A percentile compares a stretch with the other conserved stretches of the same genome.
These are phyloP conservation scores for Anagyrus pseudococci DNA, from an alignment of 2,888 invertebrate species.

Conservation along the genomic window DNA sequence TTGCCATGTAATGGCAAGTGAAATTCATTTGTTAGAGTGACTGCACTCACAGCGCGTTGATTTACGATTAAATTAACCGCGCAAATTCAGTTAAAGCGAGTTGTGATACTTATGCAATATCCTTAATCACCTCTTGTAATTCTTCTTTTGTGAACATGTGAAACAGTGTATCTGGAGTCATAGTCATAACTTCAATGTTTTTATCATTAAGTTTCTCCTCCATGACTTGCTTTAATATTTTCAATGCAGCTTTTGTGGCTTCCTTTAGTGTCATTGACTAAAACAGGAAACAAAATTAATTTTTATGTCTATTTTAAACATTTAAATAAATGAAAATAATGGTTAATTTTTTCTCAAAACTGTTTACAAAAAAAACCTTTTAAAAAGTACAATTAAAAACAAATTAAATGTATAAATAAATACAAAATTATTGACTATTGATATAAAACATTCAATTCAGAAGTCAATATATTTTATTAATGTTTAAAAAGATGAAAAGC, in stretches of 20 bases:
- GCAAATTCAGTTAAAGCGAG: constrained; percentile 23
- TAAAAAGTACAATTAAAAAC: too few relatives aligned
- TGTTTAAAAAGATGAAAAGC: background rate
- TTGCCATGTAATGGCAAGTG: constrained; percentile 11
- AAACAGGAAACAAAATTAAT: constrained; percentile 44
- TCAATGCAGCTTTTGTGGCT: constrained; percentile 88
- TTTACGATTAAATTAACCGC: constrained; percentile 13
- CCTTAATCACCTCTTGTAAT: constrained; percentile 86
- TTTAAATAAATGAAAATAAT: constrained; percentile 1
- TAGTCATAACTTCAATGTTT: constrained; percentile 96
- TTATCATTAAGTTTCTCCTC: constrained; percentile 97
- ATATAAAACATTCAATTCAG: background rate
- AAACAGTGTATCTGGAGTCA: constrained; percentile 83
- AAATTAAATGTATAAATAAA: constrained; percentile 1
- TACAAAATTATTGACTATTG: too few relatives aligned
- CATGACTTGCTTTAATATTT: constrained; percentile 99
- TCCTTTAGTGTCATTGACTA: constrained; percentile 93
- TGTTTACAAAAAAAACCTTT: too few relatives aligned
- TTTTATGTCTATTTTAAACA: constrained; percentile 6
- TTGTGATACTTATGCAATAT: constrained; percentile 67
- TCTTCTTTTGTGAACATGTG: constrained; percentile 91
- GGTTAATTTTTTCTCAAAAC: too few relatives aligned
- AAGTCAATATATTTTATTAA: background rate
- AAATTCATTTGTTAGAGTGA: constrained; percentile 26
- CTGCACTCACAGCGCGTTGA: constrained; percentile 14